Conservation (phyloP, 2,888 invertebrate species). For the Danaus chrysippus region DNA sequence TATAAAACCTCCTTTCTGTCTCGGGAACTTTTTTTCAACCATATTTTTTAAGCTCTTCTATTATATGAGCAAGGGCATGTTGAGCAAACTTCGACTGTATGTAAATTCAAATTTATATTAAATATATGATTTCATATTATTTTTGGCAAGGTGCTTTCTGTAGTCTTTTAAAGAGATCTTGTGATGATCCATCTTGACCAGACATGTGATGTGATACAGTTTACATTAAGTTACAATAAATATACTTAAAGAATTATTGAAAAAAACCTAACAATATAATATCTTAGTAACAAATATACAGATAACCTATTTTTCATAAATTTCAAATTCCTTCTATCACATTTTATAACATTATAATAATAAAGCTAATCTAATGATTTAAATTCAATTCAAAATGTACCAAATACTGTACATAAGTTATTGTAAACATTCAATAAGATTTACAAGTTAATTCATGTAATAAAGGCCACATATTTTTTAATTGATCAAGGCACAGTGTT, state of each 20-base stretch:
- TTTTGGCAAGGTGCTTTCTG: constrained; percentile 71
- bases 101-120: constrained; percentile 22
- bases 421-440: background rate
- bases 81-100: constrained; percentile 35
- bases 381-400: too few species aligned
- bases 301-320: background rate
- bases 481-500: background rate
- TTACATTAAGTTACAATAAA: constrained; percentile 40
- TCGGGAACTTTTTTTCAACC: too few species aligned
- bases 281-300: constrained; percentile 1
- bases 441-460: background rate
- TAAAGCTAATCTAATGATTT: too few species aligned
- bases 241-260: constrained; percentile 28
- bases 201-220: constrained; percentile 54
- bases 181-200: constrained; percentile 61
- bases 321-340: background rate
- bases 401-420: too few species aligned
- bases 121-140: constrained; percentile 31
- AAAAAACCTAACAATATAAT: background rate
- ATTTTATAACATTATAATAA: background rate
- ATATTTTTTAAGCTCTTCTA: too few species aligned
- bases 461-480: background rate
- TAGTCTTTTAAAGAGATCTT: constrained; percentile 71
- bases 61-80: constrained; percentile 48
- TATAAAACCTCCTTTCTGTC: background rate